Conservation (phyloP, 2,113 vertebrate species). For the Lycocorax pyrrhopterus region DNA sequence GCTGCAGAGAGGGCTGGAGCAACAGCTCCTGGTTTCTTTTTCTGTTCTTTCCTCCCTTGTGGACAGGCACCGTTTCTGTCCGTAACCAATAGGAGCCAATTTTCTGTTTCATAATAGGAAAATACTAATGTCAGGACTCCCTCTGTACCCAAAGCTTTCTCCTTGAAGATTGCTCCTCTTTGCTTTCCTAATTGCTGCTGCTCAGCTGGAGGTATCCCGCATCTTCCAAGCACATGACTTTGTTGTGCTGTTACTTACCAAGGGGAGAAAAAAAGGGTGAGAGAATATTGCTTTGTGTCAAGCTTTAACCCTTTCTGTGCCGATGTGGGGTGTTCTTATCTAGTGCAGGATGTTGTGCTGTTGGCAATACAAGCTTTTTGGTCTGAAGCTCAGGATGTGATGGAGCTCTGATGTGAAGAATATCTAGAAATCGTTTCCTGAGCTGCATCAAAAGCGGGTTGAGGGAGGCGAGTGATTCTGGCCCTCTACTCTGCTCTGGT, state of each 20-base stretch:
- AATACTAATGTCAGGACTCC: constrained; percentile 30
- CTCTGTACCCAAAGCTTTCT: constrained; percentile 55
- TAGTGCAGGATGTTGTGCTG: not conserved
- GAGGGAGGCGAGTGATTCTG: rapidly evolving
- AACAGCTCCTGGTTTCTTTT: not conserved
- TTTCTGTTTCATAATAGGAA: constrained; percentile 50
- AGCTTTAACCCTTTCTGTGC: not conserved
- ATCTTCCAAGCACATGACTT: constrained; percentile 39
- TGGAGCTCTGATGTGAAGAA: not conserved
- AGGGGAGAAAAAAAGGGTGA: not conserved
- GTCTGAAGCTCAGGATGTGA: not conserved
- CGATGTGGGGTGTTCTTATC: not conserved
- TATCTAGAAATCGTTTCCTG: not conserved
- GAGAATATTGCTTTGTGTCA: not conserved
- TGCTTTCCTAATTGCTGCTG: constrained; percentile 55
- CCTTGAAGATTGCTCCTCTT: constrained; percentile 55
- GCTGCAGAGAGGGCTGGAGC: not conserved
- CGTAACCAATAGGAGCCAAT: not conserved
- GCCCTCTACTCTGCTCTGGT: not conserved
- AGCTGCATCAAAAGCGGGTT: rapidly evolving
- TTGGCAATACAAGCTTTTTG: not conserved
- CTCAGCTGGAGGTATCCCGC: constrained; percentile 39
- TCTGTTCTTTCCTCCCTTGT: not conserved
- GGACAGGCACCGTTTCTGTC: not conserved
- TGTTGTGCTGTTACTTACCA: constrained; percentile 40